phyloP scores from a whole-genome alignment of 1,140 invertebrate genomes.

The Sinonovacula constricta region DNA sequence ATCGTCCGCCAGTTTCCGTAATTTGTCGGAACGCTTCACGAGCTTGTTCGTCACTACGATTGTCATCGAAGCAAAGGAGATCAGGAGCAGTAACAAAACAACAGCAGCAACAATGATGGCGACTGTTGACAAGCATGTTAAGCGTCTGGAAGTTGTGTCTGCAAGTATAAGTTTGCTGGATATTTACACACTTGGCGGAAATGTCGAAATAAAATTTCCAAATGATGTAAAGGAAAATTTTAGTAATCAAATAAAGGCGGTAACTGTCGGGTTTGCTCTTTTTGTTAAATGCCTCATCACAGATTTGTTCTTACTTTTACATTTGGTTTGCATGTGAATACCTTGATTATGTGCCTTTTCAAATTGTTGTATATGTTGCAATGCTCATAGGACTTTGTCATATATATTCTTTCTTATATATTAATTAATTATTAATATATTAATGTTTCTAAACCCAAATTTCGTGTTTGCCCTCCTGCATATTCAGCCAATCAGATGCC shows the following conservation, averaged over 20 bases:
- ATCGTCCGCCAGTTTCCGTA: constrained; percentile 29
- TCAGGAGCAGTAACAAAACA: constrained; percentile 3
- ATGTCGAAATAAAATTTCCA: neutral
- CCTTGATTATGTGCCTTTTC: no score
- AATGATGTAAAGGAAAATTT: neutral
- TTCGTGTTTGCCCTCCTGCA: no score
- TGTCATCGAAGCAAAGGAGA: constrained; percentile 5
- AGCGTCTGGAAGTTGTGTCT: no score
- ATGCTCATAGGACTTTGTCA: no score
- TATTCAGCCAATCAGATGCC: no score
- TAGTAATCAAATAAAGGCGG: neutral
- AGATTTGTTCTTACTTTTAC: neutral
- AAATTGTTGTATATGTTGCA: no score
- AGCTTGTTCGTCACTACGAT: constrained; percentile 11
- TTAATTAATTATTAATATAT: no score
- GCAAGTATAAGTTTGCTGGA: no score
- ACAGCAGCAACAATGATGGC: constrained; percentile 9
- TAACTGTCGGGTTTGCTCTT: neutral
- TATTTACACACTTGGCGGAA: neutral
- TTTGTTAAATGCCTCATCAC: neutral
- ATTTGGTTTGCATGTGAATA: no score
- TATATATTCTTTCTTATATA: no score
- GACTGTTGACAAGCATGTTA: constrained; percentile 6
- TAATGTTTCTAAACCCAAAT: no score
- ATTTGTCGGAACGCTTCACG: constrained; percentile 3